Base-by-base conservation (phyloP, 2,113 vertebrate genomes). In the Bostrychus sinensis region DNA sequence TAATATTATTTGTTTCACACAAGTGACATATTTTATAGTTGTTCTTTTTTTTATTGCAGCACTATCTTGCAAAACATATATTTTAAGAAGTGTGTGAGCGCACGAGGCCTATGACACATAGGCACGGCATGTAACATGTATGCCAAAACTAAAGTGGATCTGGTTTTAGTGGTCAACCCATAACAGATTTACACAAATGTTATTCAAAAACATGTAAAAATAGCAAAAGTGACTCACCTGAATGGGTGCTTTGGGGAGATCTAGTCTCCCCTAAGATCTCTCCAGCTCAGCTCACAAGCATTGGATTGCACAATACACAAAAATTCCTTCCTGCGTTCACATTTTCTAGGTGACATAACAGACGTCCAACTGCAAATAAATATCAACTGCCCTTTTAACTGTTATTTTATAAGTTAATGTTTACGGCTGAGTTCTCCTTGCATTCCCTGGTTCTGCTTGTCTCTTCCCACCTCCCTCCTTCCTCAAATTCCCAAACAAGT, bases 401-500 rank as follows among this genome's bases (percentile, higher is more conserved):
- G 16, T 30, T 28, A 60, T 54, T 67, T 14, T 59, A 69, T 71
- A 68, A 62, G 50, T 36, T 55, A 59, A 74, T 85, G 82, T 91
- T 90, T 87, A 83, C 30, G 78, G 78, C 70, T 84, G 48, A 82
- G 54, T 54, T 70, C 38, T 83, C 36, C 66, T 75, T 57, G 62
- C 67, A 69, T 72, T 68, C 62, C 32, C 56, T 78, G 68, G 67
- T 51, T 55, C 67, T 80, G 69, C 51, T 68, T 84, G 65, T 78
- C 39, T 72, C 30, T 81, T 75, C 48, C 72, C 56, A 81, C 65
- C 82, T 88, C 77, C 73, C 86, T 88, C 74, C 81, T 86, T 84
- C 71, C 80, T 90, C 71, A 89, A 92, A 93, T 92, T 93, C 91
- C 91, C 90, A 89, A 92, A 91, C 92, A 92, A 92, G 92, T 91